phyloP scores from a whole-genome alignment of 2,113 vertebrate genomes.

The Paedocypris sp. region DNA sequence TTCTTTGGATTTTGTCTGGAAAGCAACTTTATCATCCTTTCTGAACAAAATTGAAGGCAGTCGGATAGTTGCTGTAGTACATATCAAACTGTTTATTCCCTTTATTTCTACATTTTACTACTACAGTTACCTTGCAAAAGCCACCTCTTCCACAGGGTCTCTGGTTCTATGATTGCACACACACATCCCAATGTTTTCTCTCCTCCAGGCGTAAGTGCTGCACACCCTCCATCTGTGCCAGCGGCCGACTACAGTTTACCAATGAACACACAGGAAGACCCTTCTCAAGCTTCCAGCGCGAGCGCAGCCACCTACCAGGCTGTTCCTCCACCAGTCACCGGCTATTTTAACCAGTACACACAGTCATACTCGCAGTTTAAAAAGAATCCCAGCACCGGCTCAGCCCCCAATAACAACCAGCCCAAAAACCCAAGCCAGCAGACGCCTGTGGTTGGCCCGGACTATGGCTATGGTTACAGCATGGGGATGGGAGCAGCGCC shows the following conservation, averaged over 20 bases:
- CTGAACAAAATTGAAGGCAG: no score
- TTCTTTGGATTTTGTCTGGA: no score
- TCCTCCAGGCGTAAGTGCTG: not conserved
- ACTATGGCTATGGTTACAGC: constrained; percentile 35
- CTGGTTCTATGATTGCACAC: no score
- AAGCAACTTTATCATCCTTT: no score
- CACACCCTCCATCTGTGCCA: not conserved
- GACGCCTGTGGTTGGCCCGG: constrained; percentile 32
- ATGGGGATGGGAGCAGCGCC: not conserved
- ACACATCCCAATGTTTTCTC: no score
- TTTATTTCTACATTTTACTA: no score
- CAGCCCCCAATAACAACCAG: not conserved
- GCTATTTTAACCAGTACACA: constrained; percentile 30
- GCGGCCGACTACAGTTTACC: not conserved
- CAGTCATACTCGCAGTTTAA: constrained; percentile 29
- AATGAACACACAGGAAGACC: not conserved
- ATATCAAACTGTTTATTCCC: no score
- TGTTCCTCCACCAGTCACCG: constrained; percentile 18
- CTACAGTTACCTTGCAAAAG: no score
- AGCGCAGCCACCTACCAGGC: constrained; percentile 21
- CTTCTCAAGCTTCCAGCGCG: not conserved
- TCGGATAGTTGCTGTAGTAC: no score
- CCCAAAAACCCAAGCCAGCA: constrained; percentile 5
- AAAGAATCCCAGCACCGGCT: not conserved
- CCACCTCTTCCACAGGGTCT: no score